phyloP scores from a whole-genome alignment of 2,888 invertebrate species.

The Diplazon laetatorius region DNA sequence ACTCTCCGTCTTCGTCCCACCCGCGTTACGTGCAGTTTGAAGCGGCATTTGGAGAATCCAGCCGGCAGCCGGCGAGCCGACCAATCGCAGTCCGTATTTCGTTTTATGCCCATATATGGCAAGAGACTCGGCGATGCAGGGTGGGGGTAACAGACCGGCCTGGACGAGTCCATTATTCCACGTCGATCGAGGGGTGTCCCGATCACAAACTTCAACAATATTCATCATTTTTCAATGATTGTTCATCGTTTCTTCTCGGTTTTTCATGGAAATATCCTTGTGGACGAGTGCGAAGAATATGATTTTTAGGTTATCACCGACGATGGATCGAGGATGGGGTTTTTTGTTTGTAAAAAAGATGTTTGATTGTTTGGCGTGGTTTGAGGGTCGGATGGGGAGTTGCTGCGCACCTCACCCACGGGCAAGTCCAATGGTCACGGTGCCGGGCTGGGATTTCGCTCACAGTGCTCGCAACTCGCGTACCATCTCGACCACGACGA shows the following conservation, averaged over 20 bases:
- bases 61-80: conserved; percentile 84
- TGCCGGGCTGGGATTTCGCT: conserved; percentile 76
- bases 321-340: too few species aligned
- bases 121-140: conserved; percentile 86
- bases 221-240: conserved; percentile 29
- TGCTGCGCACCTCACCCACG: conserved; percentile 66
- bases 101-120: conserved; percentile 93
- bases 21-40: conserved; percentile 77
- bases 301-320: too few species aligned
- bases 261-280: too few species aligned
- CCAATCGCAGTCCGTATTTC: conserved; percentile 88
- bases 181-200: conserved; percentile 67
- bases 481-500: conserved; percentile 66
- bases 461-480: conserved; percentile 78
- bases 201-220: conserved; percentile 11
- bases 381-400: conserved; percentile 1
- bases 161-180: conserved; percentile 79
- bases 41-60: conserved; percentile 83
- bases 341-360: too few species aligned
- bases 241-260: conserved; percentile 20
- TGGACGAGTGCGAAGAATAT: not conserved
- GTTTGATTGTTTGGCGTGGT: not conserved
- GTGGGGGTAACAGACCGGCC: conserved; percentile 83
- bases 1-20: conserved; percentile 44
- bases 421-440: conserved; percentile 75